phyloP scores from a whole-genome alignment of 1,140 invertebrate genomes.

The Gonatopus flavifemur region DNA sequence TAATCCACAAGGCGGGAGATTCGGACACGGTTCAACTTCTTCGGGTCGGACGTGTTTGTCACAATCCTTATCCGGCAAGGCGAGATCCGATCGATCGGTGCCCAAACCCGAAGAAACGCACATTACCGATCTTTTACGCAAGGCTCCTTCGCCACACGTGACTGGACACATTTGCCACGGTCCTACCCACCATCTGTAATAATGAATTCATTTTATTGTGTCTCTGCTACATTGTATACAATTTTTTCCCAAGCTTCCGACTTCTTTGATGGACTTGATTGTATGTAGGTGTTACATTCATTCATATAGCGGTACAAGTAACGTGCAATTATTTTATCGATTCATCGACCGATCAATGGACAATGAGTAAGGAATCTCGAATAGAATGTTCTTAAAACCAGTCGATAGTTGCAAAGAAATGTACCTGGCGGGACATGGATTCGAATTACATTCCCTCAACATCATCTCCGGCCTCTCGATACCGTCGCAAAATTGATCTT shows the following conservation, averaged over 20 bases:
- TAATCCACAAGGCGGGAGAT: slow-evolving; percentile 60
- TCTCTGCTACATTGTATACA: too few species aligned
- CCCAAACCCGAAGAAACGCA: slow-evolving; percentile 67
- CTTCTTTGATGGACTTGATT: too few species aligned
- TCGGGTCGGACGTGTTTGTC: slow-evolving; percentile 60
- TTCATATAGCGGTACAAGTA: too few species aligned
- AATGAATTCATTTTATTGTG: neutral
- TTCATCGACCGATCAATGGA: too few species aligned
- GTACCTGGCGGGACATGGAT: slow-evolving; percentile 73
- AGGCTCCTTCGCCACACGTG: slow-evolving; percentile 66
- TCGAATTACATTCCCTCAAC: slow-evolving; percentile 67
- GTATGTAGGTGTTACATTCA: too few species aligned
- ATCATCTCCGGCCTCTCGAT: slow-evolving; percentile 63
- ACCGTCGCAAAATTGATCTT: slow-evolving; percentile 67
- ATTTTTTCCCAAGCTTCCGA: too few species aligned
- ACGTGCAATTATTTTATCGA: too few species aligned
- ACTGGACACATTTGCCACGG: slow-evolving; percentile 82
- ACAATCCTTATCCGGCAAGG: slow-evolving; percentile 71
- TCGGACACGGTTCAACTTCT: slow-evolving; percentile 66
- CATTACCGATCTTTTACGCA: slow-evolving; percentile 70
- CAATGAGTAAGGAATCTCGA: too few species aligned
- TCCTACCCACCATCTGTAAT: slow-evolving; percentile 72
- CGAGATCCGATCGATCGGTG: slow-evolving; percentile 63
- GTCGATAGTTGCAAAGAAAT: too few species aligned
- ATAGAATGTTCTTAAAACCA: too few species aligned